Conservation (phyloP, 2,888 invertebrate species). For the Trichogramma evanescens region DNA sequence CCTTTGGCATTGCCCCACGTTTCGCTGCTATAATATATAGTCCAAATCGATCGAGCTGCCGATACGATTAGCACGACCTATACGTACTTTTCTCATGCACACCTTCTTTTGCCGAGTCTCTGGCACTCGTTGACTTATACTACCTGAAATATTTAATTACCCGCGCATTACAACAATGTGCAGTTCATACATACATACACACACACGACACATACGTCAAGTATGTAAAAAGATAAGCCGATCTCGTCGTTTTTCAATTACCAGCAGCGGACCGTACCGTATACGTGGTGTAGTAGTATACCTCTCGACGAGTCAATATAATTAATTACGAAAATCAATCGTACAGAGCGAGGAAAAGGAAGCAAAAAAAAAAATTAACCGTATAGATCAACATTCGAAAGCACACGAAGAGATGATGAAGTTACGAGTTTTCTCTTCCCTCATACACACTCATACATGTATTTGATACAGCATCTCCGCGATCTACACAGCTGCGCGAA, state of each 20-base stretch:
- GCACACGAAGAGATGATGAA: neutral
- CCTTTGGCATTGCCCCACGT: neutral
- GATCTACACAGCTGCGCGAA: no score
- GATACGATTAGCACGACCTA: constrained; percentile 42
- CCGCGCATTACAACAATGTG: neutral
- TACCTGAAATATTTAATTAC: neutral
- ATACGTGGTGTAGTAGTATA: no score
- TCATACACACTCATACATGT: no score
- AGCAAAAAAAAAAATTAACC: no score
- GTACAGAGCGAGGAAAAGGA: no score
- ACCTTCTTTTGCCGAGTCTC: constrained; percentile 29
- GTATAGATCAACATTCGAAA: no score
- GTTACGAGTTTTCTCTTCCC: neutral
- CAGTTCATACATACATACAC: neutral
- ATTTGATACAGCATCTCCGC: no score
- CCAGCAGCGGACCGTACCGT: no score
- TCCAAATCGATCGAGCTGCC: constrained; percentile 39
- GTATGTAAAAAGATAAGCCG: neutral
- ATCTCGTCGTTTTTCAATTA: no score
- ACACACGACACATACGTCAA: neutral
- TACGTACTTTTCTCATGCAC: constrained; percentile 39
- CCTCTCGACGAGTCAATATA: no score
- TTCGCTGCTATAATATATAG: constrained; percentile 21
- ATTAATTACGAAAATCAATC: no score
- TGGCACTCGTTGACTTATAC: neutral